Evolutionary conservation across 1,140 invertebrate genomes (phyloP).

Genomic region (Armadillidium nasatum): DNA sequence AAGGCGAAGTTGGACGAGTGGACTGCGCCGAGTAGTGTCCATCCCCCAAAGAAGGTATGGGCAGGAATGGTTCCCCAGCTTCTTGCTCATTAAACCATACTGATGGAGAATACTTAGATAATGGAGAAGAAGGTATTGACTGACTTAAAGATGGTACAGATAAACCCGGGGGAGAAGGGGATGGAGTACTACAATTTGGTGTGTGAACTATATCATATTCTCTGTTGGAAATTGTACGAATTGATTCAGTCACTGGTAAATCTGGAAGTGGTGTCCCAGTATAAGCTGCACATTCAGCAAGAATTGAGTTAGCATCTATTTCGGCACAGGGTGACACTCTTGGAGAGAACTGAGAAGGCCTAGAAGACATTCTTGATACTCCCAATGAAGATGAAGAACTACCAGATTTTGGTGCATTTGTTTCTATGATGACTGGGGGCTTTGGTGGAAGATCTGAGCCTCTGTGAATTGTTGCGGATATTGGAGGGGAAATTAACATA

Average conservation of each 20-base stretch:
- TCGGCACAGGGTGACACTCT: not conserved
- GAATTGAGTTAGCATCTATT: slow-evolving; percentile 34
- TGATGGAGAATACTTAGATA: slow-evolving; percentile 16
- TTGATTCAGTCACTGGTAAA: slow-evolving; percentile 18
- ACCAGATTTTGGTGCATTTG: too few species aligned
- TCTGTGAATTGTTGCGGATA: slow-evolving; percentile 42
- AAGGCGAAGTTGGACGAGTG: not conserved
- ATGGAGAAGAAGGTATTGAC: slow-evolving; percentile 19
- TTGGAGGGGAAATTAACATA: slow-evolving; percentile 44
- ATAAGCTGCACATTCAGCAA: slow-evolving; percentile 42
- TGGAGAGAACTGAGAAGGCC: not conserved
- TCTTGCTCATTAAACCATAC: slow-evolving; percentile 6
- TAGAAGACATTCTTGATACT: not conserved
- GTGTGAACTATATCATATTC: slow-evolving; percentile 17
- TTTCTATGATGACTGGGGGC: not conserved
- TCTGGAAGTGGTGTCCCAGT: slow-evolving; percentile 36
- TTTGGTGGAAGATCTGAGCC: slow-evolving; percentile 37
- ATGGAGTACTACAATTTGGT: not conserved
- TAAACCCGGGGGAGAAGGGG: not conserved
- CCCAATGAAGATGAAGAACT: slow-evolving; percentile 7
- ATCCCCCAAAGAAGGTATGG: not conserved
- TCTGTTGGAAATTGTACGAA: not conserved
- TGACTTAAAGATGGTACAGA: slow-evolving; percentile 10
- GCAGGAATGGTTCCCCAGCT: not conserved
- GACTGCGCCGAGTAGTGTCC: not conserved